Percentiles rank a stretch among this genome's conserved stretches.
Conservation (phyloP, 2,113 vertebrate genomes). For the Collichthys lucidus region DNA sequence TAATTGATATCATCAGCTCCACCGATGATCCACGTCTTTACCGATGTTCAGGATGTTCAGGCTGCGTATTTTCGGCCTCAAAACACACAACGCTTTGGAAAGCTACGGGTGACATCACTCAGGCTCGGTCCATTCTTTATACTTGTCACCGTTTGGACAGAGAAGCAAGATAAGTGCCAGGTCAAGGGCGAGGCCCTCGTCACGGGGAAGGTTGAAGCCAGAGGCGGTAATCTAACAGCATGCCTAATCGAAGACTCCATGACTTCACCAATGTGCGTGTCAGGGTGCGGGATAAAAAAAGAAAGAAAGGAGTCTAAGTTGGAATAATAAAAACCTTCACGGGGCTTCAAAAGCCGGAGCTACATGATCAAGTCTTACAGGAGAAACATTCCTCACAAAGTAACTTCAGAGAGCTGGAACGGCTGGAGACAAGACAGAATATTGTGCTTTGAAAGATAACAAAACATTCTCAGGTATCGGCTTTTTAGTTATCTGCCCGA, state of each 20-base stretch:
- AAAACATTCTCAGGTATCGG: neutral
- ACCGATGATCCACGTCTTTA: too few relatives aligned
- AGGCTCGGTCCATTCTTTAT: too few relatives aligned
- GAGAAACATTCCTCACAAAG: slow-evolving; percentile 9
- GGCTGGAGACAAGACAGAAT: slow-evolving; percentile 8
- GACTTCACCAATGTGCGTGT: slow-evolving; percentile 48
- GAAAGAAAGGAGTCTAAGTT: neutral
- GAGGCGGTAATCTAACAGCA: slow-evolving; percentile 63
- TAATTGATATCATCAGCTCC: slow-evolving; percentile 3
- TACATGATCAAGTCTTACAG: slow-evolving; percentile 1
- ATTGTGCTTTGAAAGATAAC: slow-evolving; percentile 14
- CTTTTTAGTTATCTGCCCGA: slow-evolving; percentile 37
- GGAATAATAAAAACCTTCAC: slow-evolving; percentile 52
- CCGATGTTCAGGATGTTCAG: too few relatives aligned
- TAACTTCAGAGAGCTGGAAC: slow-evolving; percentile 17
- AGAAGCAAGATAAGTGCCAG: slow-evolving; percentile 25
- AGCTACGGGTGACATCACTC: too few relatives aligned
- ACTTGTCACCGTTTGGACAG: neutral
- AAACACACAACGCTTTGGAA: too few relatives aligned
- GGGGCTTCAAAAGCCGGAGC: slow-evolving; percentile 43
- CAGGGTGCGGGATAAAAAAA: neutral
- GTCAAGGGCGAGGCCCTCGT: slow-evolving; percentile 59
- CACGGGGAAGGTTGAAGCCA: slow-evolving; percentile 39
- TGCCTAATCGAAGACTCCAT: slow-evolving; percentile 58
- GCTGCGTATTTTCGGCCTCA: too few relatives aligned